phyloP scores from a whole-genome alignment of 2,888 invertebrate genomes.

The Sphaeridia pumilis region DNA sequence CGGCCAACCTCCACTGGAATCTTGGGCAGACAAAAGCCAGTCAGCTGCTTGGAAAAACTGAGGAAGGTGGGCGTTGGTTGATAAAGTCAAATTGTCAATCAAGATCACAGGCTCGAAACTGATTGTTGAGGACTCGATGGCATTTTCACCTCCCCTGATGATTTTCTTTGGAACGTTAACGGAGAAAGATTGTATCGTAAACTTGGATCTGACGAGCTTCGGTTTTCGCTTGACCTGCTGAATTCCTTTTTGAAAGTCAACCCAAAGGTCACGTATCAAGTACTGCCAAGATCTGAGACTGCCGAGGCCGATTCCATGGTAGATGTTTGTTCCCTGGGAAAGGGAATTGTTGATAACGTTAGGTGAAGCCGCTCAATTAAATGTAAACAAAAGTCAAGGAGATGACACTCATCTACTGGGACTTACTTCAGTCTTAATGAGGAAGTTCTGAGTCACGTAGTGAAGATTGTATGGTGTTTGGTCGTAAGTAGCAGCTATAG shows the following conservation, averaged over 20 bases:
- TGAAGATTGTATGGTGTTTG: slow-evolving; percentile 27
- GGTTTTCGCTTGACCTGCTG: background rate
- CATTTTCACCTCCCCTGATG: background rate
- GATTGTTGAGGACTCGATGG: background rate
- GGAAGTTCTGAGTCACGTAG: slow-evolving; percentile 28
- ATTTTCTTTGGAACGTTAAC: slow-evolving; percentile 1
- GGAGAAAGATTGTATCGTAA: slow-evolving; percentile 23
- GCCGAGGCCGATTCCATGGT: slow-evolving; percentile 63
- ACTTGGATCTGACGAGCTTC: slow-evolving; percentile 29
- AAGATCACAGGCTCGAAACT: slow-evolving; percentile 20
- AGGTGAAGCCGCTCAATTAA: too few species aligned
- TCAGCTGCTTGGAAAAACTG: slow-evolving; percentile 85
- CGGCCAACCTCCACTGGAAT: slow-evolving; percentile 81
- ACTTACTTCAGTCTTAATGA: slow-evolving; percentile 30
- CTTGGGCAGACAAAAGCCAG: slow-evolving; percentile 83
- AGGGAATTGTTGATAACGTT: too few species aligned
- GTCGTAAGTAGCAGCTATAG: slow-evolving; percentile 28
- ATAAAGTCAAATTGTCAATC: slow-evolving; percentile 63
- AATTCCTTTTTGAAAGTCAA: slow-evolving; percentile 78
- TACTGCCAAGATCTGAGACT: slow-evolving; percentile 51
- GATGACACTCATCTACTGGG: background rate
- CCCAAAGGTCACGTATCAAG: slow-evolving; percentile 72
- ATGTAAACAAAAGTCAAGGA: too few species aligned
- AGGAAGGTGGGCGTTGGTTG: slow-evolving; percentile 72
- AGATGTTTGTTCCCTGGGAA: slow-evolving; percentile 52